These are phyloP conservation scores for Carassius carassius DNA, from an alignment of 2,113 vertebrate species.

Conservation along the genomic window DNA sequence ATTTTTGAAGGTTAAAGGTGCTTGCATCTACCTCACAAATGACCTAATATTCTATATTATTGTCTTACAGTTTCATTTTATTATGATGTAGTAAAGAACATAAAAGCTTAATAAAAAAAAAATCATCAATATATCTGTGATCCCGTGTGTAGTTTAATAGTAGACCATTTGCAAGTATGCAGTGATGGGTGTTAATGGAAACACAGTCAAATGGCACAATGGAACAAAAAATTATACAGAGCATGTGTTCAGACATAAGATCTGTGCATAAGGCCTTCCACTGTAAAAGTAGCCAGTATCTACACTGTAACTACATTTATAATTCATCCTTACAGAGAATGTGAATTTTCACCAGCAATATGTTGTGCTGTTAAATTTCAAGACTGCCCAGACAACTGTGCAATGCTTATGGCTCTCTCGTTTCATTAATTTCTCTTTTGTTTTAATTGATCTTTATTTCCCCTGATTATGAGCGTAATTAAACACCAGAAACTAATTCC, in stretches of 20 bases:
- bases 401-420: slow-evolving; percentile 65
- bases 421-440: slow-evolving; percentile 77
- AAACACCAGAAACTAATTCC: slow-evolving; percentile 79
- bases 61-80: not conserved
- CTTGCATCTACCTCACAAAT: not conserved
- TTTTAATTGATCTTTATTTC: slow-evolving; percentile 82
- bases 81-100: not conserved
- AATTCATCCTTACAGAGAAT: not conserved
- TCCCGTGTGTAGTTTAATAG: not conserved
- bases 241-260: not conserved
- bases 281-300: not conserved
- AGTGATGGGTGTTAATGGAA: not conserved
- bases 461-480: slow-evolving; percentile 78
- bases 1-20: too few species aligned
- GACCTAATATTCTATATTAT: not conserved
- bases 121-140: not conserved
- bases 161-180: not conserved
- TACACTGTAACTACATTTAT: not conserved
- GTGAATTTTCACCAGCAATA: slow-evolving; percentile 28
- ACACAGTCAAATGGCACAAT: not conserved
- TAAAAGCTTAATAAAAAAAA: not conserved
- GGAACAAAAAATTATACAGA: not conserved
- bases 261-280: not conserved
- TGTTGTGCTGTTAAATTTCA: slow-evolving; percentile 45
- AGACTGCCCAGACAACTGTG: slow-evolving; percentile 71